Evolutionary conservation across 2,888 invertebrate species (phyloP), one percentile per base, ranked within the genome.

Genomic region (Hirtodrosophila cameraria): DNA sequence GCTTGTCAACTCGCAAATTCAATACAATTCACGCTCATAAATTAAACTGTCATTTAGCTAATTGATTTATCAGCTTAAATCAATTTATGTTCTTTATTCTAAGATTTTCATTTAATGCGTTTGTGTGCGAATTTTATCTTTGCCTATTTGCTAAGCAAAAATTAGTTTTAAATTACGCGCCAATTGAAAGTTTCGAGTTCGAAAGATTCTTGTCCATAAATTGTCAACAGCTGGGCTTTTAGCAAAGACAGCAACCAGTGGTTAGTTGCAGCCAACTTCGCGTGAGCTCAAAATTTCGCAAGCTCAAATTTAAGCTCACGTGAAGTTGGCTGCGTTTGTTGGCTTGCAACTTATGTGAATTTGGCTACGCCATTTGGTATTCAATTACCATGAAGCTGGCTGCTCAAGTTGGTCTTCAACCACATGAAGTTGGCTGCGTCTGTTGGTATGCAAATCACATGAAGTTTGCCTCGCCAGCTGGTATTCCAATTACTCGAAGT

Each of bases 161-260:
- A 7, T 7, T 8, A 13, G 30, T 12, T 28, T 23, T 2, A 6
- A 1, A 5, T 8, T 6, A 42, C 12, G 13, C 16, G 3, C 2
- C n/a, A 18, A 5, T 0, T 1, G 9, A 16, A 4, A 3, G 6
- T 7, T n/a, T n/a, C n/a, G n/a, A 7, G 38, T 20, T 41, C 33
- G 20, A 48, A 53, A 15, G n/a, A 1, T 0, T 3, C 3, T 5
- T 7, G 5, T 23, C 39, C 25, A 53, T 33, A 27, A 28, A 0
- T 11, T 28, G 11, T 3, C 5, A 35, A 3, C 6, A 16, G 6
- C 13, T 3, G 2, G n/a, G 0, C 0, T 0, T 6, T 46, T 55
- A 70, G 69, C 55, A 0, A 11, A 45, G 55, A 68, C 62, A 48
- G 11, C 4, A 39, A 68, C 68, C 68, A 9, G 6, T 23, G 0